Base-by-base conservation (phyloP, 2,113 vertebrate species). In the Sylvia atricapilla region DNA sequence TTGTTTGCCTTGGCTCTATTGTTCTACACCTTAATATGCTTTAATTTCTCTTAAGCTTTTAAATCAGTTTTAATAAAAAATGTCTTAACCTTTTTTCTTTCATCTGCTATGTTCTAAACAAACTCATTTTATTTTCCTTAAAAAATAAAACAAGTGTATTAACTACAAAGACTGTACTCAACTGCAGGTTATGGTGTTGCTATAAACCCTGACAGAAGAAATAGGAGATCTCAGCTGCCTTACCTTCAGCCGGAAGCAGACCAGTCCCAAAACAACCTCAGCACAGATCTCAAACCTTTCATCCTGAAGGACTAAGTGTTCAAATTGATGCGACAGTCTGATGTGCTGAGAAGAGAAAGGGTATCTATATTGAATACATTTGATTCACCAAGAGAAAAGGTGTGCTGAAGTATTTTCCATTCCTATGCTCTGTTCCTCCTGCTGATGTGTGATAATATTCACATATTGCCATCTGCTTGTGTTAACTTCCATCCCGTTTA, bases 201-300 rank as follows among this genome's bases (percentile, higher is more conserved):
- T 81, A 2, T 49, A 84, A 90, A 41, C 37, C 18, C 56, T 15
- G 27, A 25, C 6, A 46, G 37, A 49, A 58, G 37, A 66, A 56
- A 41, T 1, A 35, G 37, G 17, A 79, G 24, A 12, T 10, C 35
- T 35, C 9, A 27, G 72, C n/a, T 85, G 55, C 46, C 88, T 91
- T 98, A 99, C 99, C 99, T 99, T 99, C n/a, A 99, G 97, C 88
- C 99, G 98, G 94, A 99, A 99, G 93, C 99, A 99, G 78, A 99
- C 99, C 35, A 99, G 97, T 56, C 99, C 99, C 97, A 99, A 58
- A 46, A 98, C 91, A 69, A 99, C 99, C 39, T 99, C 98, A 2
- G 98, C 98, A 53, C 98, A 98, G 96, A 99, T 98, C 97, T 99
- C 99, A 97, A 99, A 99, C 76, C 98, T 98, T 50, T 98, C 96